phyloP scores from a whole-genome alignment of 2,797 vertebrate genomes.

The Pempheris klunzingeri region DNA sequence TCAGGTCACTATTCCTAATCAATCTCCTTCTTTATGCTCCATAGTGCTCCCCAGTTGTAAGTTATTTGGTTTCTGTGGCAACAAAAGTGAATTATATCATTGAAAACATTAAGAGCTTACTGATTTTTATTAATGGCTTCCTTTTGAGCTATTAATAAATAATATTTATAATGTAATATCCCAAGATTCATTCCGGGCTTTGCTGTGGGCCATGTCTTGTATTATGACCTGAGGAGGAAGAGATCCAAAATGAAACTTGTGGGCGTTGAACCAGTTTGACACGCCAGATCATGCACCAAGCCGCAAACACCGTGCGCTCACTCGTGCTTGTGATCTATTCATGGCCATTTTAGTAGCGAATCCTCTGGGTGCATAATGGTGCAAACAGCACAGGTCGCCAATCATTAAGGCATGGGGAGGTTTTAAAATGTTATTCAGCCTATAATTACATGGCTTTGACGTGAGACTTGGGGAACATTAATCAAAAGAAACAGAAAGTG shows the following conservation, averaged over 20 bases:
- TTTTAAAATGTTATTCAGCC: background rate
- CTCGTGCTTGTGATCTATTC: conserved; percentile 52
- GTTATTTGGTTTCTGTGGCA: background rate
- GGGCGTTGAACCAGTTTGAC: conserved; percentile 44
- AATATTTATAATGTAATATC: background rate
- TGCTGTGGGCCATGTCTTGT: background rate
- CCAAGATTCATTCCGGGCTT: conserved; percentile 9
- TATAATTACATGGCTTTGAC: conserved; percentile 26
- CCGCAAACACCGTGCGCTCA: conserved; percentile 26
- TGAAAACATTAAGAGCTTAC: background rate
- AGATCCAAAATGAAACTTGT: conserved; percentile 28
- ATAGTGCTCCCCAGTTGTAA: background rate
- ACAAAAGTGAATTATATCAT: background rate
- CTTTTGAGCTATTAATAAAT: conserved; percentile 10
- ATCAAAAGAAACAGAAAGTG: conserved; percentile 13
- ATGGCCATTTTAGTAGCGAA: conserved; percentile 34
- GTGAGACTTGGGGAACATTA: background rate
- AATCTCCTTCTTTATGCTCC: background rate
- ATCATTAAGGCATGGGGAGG: background rate
- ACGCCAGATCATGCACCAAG: conserved; percentile 34
- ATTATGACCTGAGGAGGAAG: conserved; percentile 13
- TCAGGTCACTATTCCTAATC: background rate
- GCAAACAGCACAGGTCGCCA: conserved; percentile 14
- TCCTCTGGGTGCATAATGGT: conserved; percentile 13
- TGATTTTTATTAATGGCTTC: conserved; percentile 2